A percentile compares a stretch with the other conserved stretches of the same genome.
phyloP scores from a whole-genome alignment of 2,113 vertebrate genomes.

The Aphyosemion australe region DNA sequence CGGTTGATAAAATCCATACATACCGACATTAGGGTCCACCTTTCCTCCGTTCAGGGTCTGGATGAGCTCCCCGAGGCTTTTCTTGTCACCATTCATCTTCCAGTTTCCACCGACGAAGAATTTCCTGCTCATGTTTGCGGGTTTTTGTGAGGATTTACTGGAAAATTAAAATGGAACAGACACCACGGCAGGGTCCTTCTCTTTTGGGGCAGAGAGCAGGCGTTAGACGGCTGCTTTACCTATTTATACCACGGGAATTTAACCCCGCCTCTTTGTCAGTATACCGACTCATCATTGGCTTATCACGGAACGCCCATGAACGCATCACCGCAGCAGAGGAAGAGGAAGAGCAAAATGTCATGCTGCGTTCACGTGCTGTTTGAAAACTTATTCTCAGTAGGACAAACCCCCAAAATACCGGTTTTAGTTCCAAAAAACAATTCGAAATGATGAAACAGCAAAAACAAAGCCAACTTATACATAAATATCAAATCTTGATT shows the following conservation, averaged over 20 bases:
- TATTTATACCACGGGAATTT: conserved; percentile 60
- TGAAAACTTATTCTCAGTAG: not conserved
- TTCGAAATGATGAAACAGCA: too few relatives aligned
- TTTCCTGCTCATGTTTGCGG: conserved; percentile 87
- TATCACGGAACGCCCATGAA: conserved; percentile 47
- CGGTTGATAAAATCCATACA: conserved; percentile 23
- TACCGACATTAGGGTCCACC: conserved; percentile 89
- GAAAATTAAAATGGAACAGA: not conserved
- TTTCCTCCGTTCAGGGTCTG: conserved; percentile 85
- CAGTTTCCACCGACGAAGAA: conserved; percentile 98
- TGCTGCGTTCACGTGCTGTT: conserved; percentile 45
- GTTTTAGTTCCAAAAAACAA: too few relatives aligned
- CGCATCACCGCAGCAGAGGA: conserved; percentile 43
- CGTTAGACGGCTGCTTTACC: not conserved
- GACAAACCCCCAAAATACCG: not conserved
- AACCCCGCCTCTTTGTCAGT: conserved; percentile 60
- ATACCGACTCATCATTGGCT: conserved; percentile 62
- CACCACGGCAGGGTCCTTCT: not conserved
- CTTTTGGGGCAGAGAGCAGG: conserved; percentile 40
- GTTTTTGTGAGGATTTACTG: not conserved
- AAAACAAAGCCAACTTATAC: too few relatives aligned
- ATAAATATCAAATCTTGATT: too few relatives aligned
- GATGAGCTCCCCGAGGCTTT: conserved; percentile 89
- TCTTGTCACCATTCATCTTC: conserved; percentile 99
- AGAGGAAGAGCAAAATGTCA: conserved; percentile 54